phyloP scores from a whole-genome alignment of 1,140 invertebrate genomes.

The Plodia interpunctella region DNA sequence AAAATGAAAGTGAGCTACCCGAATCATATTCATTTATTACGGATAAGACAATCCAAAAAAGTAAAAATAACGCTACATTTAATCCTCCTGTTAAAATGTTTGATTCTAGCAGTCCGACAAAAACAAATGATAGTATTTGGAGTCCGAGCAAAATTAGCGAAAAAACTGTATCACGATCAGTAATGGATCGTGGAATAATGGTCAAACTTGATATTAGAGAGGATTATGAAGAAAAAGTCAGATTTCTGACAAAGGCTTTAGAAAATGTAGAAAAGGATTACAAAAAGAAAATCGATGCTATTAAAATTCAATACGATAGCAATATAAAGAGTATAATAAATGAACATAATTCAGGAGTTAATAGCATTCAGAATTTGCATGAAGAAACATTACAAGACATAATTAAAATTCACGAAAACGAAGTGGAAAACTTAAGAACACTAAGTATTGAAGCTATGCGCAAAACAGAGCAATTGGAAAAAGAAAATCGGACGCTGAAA shows the following conservation, averaged over 20 bases:
- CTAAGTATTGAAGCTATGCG: slow-evolving; percentile 66
- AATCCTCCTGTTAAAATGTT: slow-evolving; percentile 6
- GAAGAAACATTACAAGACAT: slow-evolving; percentile 61
- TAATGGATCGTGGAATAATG: slow-evolving; percentile 38
- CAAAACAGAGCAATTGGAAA: slow-evolving; percentile 57
- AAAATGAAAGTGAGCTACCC: slow-evolving; percentile 23
- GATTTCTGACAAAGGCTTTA: slow-evolving; percentile 42
- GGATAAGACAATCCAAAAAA: slow-evolving; percentile 23
- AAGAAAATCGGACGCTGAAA: slow-evolving; percentile 47
- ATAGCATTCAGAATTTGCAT: slow-evolving; percentile 60
- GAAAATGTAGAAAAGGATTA: slow-evolving; percentile 57
- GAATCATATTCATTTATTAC: background rate
- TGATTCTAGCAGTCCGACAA: slow-evolving; percentile 20
- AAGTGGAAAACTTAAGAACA: slow-evolving; percentile 61
- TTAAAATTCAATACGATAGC: slow-evolving; percentile 62
- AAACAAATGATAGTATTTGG: slow-evolving; percentile 19
- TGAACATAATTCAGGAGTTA: slow-evolving; percentile 63
- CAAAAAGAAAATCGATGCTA: slow-evolving; percentile 56
- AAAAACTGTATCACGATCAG: slow-evolving; percentile 20
- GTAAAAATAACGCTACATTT: slow-evolving; percentile 31
- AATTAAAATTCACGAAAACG: slow-evolving; percentile 61
- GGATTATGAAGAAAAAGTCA: slow-evolving; percentile 52
- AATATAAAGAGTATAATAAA: slow-evolving; percentile 64
- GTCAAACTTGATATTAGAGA: slow-evolving; percentile 42
- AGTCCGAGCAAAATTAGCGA: slow-evolving; percentile 20